Evolutionary conservation across 2,797 vertebrate genomes (phyloP), one percentile per base, ranked within the genome.

Genomic region (Hoplostethus atlanticus): DNA sequence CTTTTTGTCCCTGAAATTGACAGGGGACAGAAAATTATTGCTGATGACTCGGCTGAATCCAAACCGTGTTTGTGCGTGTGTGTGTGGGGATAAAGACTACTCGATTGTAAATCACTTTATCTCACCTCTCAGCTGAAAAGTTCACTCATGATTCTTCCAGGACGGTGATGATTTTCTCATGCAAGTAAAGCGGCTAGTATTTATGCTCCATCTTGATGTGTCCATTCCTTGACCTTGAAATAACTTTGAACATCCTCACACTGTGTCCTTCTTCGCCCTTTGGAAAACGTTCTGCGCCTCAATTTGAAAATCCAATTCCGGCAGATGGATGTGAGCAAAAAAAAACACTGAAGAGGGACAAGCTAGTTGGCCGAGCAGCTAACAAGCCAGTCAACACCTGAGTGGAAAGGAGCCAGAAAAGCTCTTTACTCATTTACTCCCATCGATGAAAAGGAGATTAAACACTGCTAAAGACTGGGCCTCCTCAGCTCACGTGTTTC

Each of bases 401-500:
- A 75, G 73, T 92, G 94, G 91, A 93, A 56, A 65, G 71, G 68
- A 71, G 91, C 91, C 94, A 94, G 88, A 91, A 94, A 94, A 92
- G 81, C 92, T 94, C 83, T 93, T 89, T 92, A 80, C 88, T 93
- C 92, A 92, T 21, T 94, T 93, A 92, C 80, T 78, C 54, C 85
- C 88, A 86, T 93, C 89, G 70, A 91, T 93, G 88, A 81, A 83
- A 90, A 93, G 89, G 80, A 90, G 90, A 94, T 94, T 91, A 92
- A 87, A 86, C 84, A 77, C 31, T 51, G 76, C 85, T 83, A 79
- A 91, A 85, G 85, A 86, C 75, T 31, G 40, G 73, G 82, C 88
- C 79, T 83, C 78, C 76, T 68, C 56, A 1, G 60, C 66, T 53
- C 42, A 13, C 15, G 3, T 36, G 62, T 69, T 71, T 80, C 70